Conservation (phyloP, 2,797 vertebrate genomes). For the Botia kubotai region DNA sequence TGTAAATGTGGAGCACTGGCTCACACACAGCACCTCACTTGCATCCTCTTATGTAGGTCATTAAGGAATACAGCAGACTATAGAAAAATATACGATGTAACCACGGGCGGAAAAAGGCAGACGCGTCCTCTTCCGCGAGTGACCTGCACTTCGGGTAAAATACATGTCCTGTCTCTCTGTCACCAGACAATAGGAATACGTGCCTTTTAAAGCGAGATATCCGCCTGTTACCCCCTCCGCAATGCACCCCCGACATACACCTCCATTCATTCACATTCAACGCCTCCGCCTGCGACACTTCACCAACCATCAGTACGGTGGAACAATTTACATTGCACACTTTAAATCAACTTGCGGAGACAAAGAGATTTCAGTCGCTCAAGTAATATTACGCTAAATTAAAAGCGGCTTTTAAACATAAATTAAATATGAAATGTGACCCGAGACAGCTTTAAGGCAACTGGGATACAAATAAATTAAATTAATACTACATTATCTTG, state of each 20-base stretch:
- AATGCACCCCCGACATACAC: conserved; percentile 50
- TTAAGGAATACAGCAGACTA: conserved; percentile 20
- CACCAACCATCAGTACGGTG: conserved; percentile 7
- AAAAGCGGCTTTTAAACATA: background rate
- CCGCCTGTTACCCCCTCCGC: conserved; percentile 48
- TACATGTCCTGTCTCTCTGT: conserved; percentile 11
- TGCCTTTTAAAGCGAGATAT: conserved; percentile 43
- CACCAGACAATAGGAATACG: conserved; percentile 48
- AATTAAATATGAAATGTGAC: background rate
- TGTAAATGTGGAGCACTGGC: conserved; percentile 35
- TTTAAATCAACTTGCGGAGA: conserved; percentile 28
- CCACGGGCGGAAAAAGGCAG: background rate
- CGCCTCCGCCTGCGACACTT: conserved; percentile 33
- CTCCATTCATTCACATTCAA: conserved; percentile 55
- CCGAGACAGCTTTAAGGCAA: background rate
- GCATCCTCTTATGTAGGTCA: conserved; percentile 48
- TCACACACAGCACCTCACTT: conserved; percentile 36
- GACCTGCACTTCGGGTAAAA: conserved; percentile 20
- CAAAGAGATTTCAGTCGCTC: conserved; percentile 1
- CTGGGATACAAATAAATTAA: background rate
- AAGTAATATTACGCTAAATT: background rate
- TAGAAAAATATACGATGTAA: conserved; percentile 14
- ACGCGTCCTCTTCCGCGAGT: background rate
- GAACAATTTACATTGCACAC: conserved; percentile 23
- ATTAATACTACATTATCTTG: background rate